These are phyloP conservation scores for Tanytarsus gracilentus DNA, from an alignment of 2,888 invertebrate species.

Conservation along the genomic window DNA sequence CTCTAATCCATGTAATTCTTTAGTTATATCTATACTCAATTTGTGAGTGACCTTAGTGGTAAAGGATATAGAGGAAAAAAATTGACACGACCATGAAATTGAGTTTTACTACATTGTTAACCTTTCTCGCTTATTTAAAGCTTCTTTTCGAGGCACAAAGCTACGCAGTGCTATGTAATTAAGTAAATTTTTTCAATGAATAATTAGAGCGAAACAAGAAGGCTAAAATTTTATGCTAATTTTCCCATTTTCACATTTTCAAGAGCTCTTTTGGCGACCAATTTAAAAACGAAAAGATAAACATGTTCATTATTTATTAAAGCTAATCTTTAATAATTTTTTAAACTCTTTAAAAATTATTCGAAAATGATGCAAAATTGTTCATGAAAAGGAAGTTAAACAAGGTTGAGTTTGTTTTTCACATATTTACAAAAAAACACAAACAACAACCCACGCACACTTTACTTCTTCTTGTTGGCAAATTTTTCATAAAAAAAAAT, in stretches of 20 bases:
- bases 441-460: no score
- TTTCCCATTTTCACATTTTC: not conserved
- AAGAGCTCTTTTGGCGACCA: not conserved
- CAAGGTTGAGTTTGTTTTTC: no score
- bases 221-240: not conserved
- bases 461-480: no score
- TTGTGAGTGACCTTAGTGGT: no score
- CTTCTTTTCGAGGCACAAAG: no score
- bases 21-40: no score
- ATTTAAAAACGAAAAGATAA: not conserved
- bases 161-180: not conserved
- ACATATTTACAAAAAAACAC: no score
- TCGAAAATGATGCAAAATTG: no score
- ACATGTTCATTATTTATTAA: not conserved
- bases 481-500: not conserved
- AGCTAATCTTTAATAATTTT: no score
- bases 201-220: not conserved
- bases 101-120: not conserved
- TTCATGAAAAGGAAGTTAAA: no score
- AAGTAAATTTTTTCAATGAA: not conserved
- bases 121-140: not conserved
- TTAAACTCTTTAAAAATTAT: no score
- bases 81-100: constrained; percentile 2
- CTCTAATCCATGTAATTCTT: constrained; percentile 19
- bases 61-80: no score